A percentile compares a stretch with the other conserved stretches of the same genome.
phyloP scores from a whole-genome alignment of 2,113 vertebrate species.

The Cinclus mexicanus region DNA sequence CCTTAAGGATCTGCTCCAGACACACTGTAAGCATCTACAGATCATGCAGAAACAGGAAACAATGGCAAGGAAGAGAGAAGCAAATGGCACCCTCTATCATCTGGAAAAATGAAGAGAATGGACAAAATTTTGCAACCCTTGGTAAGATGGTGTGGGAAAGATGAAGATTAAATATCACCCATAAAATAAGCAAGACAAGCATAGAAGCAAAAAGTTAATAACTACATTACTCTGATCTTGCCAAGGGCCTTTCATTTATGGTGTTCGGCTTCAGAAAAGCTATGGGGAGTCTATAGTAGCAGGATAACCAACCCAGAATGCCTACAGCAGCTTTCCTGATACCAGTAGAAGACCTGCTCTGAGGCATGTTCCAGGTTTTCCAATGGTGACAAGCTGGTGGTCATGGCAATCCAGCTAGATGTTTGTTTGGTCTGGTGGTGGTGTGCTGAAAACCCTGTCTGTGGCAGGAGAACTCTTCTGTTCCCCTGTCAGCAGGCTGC shows the following conservation, averaged over 20 bases:
- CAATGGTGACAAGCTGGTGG: not conserved
- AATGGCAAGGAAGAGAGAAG: not conserved
- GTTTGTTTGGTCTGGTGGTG: not conserved
- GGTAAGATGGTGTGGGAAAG: not conserved
- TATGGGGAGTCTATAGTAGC: not conserved
- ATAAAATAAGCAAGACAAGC: not conserved
- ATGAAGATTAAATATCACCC: not conserved
- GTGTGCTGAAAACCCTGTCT: not conserved
- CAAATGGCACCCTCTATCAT: not conserved
- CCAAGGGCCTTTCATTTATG: not conserved
- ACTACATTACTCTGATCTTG: not conserved
- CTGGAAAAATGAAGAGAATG: not conserved
- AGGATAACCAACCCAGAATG: not conserved
- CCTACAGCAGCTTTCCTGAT: not conserved
- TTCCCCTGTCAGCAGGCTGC: not conserved
- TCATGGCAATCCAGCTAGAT: not conserved
- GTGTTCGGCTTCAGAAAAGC: not conserved
- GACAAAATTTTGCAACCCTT: not conserved
- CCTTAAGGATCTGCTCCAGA: not conserved
- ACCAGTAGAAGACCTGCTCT: not conserved
- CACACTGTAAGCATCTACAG: not conserved
- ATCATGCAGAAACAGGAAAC: not conserved
- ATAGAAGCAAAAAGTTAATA: not conserved
- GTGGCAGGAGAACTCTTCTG: not conserved
- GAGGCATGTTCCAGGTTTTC: not conserved